These are phyloP conservation scores for Butorides virescens DNA, from an alignment of 2,113 vertebrate species.

Conservation along the genomic window DNA sequence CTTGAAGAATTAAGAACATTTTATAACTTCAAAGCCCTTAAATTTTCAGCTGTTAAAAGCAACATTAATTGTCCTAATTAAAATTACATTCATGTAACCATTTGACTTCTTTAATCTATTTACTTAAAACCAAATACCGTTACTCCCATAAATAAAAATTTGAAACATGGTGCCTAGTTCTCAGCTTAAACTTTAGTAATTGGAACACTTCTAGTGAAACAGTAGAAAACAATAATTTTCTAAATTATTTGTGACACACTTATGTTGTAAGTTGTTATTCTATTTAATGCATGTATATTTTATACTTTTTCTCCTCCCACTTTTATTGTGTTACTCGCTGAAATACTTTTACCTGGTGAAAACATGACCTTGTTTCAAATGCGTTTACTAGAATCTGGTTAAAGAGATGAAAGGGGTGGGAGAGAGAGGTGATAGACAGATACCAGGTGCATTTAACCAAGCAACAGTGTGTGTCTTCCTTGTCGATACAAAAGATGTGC, in stretches of 20 bases:
- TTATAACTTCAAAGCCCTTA: neutral
- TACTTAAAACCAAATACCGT: neutral
- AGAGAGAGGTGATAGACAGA: neutral
- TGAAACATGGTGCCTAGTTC: neutral
- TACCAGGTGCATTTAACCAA: neutral
- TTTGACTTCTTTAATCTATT: neutral
- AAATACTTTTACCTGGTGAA: neutral
- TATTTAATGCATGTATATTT: neutral
- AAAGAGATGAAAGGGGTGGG: neutral
- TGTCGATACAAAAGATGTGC: neutral
- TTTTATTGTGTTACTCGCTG: neutral
- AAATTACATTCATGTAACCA: neutral
- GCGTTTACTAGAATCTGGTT: neutral
- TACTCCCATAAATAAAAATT: neutral
- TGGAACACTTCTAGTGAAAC: neutral
- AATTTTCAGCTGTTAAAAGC: neutral
- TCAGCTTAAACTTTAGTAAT: neutral
- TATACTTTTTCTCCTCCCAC: neutral
- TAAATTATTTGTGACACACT: neutral
- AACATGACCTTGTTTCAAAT: neutral
- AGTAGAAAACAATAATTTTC: neutral
- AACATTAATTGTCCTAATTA: neutral
- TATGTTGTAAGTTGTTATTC: neutral
- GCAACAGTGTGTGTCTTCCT: neutral
- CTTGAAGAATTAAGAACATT: neutral